Percentiles rank a stretch among this genome's conserved stretches.
phyloP scores from a whole-genome alignment of 2,888 invertebrate genomes.

The Ormyrus pomaceus region DNA sequence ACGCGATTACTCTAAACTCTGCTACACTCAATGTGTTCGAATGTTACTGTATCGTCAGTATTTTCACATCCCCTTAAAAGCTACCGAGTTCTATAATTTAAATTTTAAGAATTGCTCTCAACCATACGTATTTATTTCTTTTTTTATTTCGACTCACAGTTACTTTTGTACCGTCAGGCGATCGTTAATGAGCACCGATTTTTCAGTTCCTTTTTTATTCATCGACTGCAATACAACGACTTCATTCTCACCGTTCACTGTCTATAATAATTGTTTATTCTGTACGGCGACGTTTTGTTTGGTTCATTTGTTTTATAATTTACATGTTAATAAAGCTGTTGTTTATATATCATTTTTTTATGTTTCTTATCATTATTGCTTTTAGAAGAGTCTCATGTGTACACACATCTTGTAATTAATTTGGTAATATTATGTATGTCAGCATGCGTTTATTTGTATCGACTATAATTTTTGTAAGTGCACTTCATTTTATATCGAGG shows the following conservation, averaged over 20 bases:
- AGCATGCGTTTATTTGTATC: conserved; percentile 16
- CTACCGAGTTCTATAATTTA: conserved; percentile 15
- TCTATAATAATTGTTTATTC: conserved; percentile 27
- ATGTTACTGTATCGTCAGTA: conserved; percentile 14
- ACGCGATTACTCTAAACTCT: not conserved
- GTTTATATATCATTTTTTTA: conserved; percentile 55
- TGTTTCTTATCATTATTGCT: conserved; percentile 34
- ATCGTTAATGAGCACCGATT: conserved; percentile 31
- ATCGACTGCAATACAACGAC: conserved; percentile 24
- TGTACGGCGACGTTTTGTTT: conserved; percentile 49
- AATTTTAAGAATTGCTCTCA: conserved; percentile 17
- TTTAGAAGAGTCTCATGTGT: conserved; percentile 3
- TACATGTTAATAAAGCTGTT: conserved; percentile 54
- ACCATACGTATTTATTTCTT: conserved; percentile 23
- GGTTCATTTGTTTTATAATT: conserved; percentile 55
- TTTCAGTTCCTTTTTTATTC: conserved; percentile 41
- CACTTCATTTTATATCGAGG: conserved; percentile 13
- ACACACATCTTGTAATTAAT: conserved; percentile 28
- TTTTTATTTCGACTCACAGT: conserved; percentile 40
- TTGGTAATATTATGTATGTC: conserved; percentile 2
- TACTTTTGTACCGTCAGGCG: conserved; percentile 41
- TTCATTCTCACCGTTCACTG: conserved; percentile 36
- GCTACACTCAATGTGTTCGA: conserved; percentile 2
- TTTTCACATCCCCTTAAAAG: conserved; percentile 32
- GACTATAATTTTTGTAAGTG: conserved; percentile 2